Base-by-base conservation (phyloP, 2,113 vertebrate species). In the Channa argus region DNA sequence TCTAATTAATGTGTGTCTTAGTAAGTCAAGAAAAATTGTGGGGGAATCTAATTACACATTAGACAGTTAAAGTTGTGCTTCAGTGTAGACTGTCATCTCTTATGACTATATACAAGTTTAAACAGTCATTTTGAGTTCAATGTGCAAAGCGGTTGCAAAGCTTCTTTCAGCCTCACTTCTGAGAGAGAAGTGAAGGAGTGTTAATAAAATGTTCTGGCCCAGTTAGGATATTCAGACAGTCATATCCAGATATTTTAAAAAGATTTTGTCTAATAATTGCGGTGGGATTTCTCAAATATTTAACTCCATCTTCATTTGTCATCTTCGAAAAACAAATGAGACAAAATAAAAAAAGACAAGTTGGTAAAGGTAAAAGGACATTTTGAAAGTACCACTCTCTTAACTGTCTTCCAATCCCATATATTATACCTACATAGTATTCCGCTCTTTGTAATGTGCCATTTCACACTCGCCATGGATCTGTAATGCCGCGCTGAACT, bases 401-500 rank as follows among this genome's bases (percentile, higher is more conserved):
- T 24, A 41, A 76, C 60, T 71, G 37, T 62, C n/a, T 24, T 38
- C 37, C 54, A 10, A 3, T 59, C 69, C 61, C 45, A 36, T 71
- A 52, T 66, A 71, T 33, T 14, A 61, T 37, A 54, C 55, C 60
- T 63, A 43, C 62, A 74, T 33, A 73, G 14, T 34, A 49, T 1
- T 3, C 24, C 36, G 3, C 13, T 7, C 47, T 53, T 45, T 59
- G 37, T 74, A 65, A 83, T 78, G 67, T 72, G 39, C 37, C 62
- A 54, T 78, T 86, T 72, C 78, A 61, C 63, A 71, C 59, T 39
- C 79, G 60, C 52, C 44, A 63, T 44, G 12, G 64, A 74, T 77
- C 53, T 73, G 61, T 74, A 66, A 70, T 65, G 81, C 77, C 66
- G 87, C 38, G 75, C 80, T 82, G 80, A 74, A 82, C 76, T 43